Percentiles rank a stretch among this genome's conserved stretches.
Evolutionary conservation across 1,140 invertebrate species (phyloP).

Genomic region (Lepeophtheirus salmonis): DNA sequence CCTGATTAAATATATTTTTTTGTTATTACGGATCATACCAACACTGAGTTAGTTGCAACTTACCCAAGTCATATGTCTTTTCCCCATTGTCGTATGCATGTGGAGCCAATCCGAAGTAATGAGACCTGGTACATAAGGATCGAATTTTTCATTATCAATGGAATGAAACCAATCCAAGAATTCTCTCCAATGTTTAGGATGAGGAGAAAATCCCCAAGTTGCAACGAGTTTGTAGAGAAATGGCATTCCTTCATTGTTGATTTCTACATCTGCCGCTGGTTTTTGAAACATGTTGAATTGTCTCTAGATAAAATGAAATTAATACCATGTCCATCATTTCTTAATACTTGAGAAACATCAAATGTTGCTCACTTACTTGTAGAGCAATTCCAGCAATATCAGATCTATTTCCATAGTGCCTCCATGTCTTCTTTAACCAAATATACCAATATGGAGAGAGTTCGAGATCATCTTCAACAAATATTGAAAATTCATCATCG

Average conservation of each 20-base stretch:
- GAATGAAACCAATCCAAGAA: conserved; percentile 17
- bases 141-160: conserved; percentile 14
- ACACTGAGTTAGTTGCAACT: no score
- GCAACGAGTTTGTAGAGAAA: conserved; percentile 17
- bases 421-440: conserved; percentile 15
- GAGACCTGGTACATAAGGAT: conserved; percentile 14
- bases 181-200: conserved; percentile 11
- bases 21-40: no score
- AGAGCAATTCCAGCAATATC: conserved; percentile 18
- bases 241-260: conserved; percentile 8
- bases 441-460: conserved; percentile 15
- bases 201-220: conserved; percentile 17
- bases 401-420: conserved; percentile 1
- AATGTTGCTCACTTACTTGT: neutral
- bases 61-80: conserved; percentile 18
- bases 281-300: conserved; percentile 15
- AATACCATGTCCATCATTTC: neutral
- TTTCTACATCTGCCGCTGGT: neutral
- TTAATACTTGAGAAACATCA: no score
- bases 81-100: conserved; percentile 15
- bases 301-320: neutral
- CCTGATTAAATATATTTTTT: no score
- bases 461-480: conserved; percentile 16
- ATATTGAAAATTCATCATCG: conserved; percentile 2
- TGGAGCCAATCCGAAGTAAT: conserved; percentile 17